Evolutionary conservation across 2,888 invertebrate genomes (phyloP).

Genomic region (Nomada lathburiana): DNA sequence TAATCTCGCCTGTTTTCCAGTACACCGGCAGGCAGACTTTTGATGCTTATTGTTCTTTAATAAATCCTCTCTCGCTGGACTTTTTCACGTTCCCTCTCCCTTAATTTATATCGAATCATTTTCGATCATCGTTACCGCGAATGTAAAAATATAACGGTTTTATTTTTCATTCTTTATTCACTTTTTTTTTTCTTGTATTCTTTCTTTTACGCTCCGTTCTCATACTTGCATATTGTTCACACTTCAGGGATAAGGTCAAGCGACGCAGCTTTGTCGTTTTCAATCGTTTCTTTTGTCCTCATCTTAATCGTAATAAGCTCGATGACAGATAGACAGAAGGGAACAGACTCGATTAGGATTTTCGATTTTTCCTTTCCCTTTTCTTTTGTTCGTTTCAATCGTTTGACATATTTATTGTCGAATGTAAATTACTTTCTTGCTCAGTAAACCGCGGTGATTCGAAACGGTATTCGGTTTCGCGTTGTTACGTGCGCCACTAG

Average conservation of each 20-base stretch:
- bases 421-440: neutral
- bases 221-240: too few species aligned
- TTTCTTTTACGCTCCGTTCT: neutral
- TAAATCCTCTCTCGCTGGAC: conserved; percentile 20
- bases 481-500: neutral
- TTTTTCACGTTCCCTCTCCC: neutral
- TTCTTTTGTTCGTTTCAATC: neutral
- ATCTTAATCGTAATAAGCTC: conserved; percentile 59
- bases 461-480: neutral
- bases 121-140: conserved; percentile 36
- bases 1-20: neutral
- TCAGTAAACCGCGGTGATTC: too few species aligned
- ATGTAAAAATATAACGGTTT: conserved; percentile 59
- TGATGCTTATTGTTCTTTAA: conserved; percentile 54
- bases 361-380: too few species aligned
- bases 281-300: conserved; percentile 10
- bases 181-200: neutral
- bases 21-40: conserved; percentile 48
- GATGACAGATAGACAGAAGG: conserved; percentile 42
- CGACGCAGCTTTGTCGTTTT: conserved; percentile 19
- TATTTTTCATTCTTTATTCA: neutral
- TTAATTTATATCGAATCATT: conserved; percentile 27
- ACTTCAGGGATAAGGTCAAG: neutral
- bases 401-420: conserved; percentile 36
- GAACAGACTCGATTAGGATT: neutral